phyloP scores from a whole-genome alignment of 1,140 invertebrate genomes.

The Halesus radiatus region DNA sequence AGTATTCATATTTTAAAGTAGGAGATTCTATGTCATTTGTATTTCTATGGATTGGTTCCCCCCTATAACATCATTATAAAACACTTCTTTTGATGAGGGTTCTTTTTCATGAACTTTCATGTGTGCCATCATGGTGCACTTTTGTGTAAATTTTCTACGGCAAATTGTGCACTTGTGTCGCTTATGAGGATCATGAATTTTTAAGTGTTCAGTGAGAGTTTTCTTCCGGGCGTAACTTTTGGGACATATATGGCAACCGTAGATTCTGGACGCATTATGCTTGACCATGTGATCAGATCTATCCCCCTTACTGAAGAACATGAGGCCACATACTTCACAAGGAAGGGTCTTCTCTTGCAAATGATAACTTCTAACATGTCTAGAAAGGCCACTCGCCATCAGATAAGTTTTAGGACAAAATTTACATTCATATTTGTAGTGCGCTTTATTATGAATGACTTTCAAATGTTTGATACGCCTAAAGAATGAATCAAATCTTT shows the following conservation, averaged over 20 bases:
- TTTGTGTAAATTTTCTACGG: slow-evolving; percentile 20
- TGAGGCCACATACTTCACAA: not conserved
- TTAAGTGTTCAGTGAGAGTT: slow-evolving; percentile 5
- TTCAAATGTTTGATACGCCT: slow-evolving; percentile 16
- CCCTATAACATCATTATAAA: too few relatives aligned
- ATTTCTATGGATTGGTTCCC: too few relatives aligned
- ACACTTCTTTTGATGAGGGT: not conserved
- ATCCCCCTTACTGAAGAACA: slow-evolving; percentile 9
- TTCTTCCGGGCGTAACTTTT: slow-evolving; percentile 26
- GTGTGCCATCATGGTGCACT: slow-evolving; percentile 15
- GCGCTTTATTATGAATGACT: slow-evolving; percentile 1
- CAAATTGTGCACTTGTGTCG: slow-evolving; percentile 16
- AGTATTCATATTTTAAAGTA: too few relatives aligned
- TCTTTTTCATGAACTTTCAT: slow-evolving; percentile 17
- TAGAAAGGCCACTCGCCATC: not conserved
- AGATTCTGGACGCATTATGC: not conserved
- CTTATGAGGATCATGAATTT: not conserved
- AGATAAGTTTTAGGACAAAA: slow-evolving; percentile 16
- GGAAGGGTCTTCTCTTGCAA: slow-evolving; percentile 4
- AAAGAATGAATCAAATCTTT: slow-evolving; percentile 20
- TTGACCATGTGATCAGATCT: slow-evolving; percentile 17
- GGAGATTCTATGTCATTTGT: too few relatives aligned
- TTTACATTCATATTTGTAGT: slow-evolving; percentile 32
- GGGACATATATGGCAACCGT: not conserved
- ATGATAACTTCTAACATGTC: slow-evolving; percentile 27